A percentile compares a stretch with the other conserved stretches of the same genome.
Evolutionary conservation across 2,113 vertebrate species (phyloP).

Genomic region (Xenus cinereus): DNA sequence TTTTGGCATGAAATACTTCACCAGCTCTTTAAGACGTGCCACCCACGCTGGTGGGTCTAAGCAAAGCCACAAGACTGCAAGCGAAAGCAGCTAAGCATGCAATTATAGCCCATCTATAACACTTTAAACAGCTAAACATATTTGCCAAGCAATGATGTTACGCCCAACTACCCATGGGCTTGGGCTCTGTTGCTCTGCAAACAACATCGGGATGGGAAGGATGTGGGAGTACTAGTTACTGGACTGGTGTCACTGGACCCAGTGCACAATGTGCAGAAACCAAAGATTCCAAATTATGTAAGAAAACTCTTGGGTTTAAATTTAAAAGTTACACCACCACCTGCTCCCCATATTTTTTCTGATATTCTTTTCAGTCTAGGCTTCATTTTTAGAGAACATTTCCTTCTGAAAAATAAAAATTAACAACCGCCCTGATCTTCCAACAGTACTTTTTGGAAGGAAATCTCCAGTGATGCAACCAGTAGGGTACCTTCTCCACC

Average conservation of each 20-base stretch:
- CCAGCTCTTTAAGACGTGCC: background rate
- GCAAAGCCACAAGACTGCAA: background rate
- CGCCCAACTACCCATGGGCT: background rate
- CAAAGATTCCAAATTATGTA: background rate
- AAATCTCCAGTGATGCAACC: background rate
- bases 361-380: background rate
- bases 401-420: background rate
- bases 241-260: background rate
- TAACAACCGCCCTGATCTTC: background rate
- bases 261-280: accelerated
- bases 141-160: background rate
- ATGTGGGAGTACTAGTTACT: background rate
- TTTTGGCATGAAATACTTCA: background rate
- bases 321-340: background rate
- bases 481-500: background rate
- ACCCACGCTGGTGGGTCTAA: background rate
- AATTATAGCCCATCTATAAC: background rate
- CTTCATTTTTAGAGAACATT: background rate
- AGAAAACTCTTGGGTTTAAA: background rate
- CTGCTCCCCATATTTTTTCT: background rate
- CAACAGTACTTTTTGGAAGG: background rate
- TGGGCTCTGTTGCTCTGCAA: background rate
- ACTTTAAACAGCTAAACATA: background rate
- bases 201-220: background rate
- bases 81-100: background rate